These are phyloP conservation scores for Tetraodon nigroviridis DNA, from an alignment of 2,113 vertebrate species.

Conservation along the genomic window DNA sequence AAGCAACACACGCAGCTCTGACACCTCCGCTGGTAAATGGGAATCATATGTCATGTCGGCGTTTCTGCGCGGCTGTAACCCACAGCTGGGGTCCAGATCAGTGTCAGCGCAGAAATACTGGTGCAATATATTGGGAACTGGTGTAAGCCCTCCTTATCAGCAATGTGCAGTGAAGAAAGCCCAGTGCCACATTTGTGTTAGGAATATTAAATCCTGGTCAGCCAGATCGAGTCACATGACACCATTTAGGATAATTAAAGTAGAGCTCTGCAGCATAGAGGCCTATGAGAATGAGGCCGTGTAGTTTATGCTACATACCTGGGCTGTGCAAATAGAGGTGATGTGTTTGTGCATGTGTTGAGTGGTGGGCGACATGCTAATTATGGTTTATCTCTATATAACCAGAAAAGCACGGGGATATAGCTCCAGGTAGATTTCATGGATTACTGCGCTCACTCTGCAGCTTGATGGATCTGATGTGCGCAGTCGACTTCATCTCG, in stretches of 20 bases:
- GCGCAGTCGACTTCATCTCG: conserved; percentile 34
- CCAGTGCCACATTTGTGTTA: too few species aligned
- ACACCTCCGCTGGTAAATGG: conserved; percentile 61
- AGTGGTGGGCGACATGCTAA: background rate
- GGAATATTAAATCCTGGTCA: too few species aligned
- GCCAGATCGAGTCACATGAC: too few species aligned
- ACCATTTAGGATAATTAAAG: too few species aligned
- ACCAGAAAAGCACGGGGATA: too few species aligned
- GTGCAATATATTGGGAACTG: conserved; percentile 30
- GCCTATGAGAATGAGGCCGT: too few species aligned
- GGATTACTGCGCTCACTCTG: conserved; percentile 33
- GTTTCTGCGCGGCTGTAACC: conserved; percentile 53
- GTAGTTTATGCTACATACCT: too few species aligned
- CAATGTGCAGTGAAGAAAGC: background rate
- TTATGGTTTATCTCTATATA: background rate
- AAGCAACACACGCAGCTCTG: conserved; percentile 46
- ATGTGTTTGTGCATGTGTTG: too few species aligned
- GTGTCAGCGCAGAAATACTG: conserved; percentile 57
- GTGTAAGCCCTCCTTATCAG: background rate
- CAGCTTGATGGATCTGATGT: conserved; percentile 46
- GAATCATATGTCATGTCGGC: conserved; percentile 52
- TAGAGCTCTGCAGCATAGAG: too few species aligned
- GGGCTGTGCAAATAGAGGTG: too few species aligned
- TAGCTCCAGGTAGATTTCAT: conserved; percentile 8
- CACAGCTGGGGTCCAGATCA: conserved; percentile 32